Percentiles rank a stretch among this genome's conserved stretches.
phyloP scores from a whole-genome alignment of 2,113 vertebrate genomes.

The Strix uralensis region DNA sequence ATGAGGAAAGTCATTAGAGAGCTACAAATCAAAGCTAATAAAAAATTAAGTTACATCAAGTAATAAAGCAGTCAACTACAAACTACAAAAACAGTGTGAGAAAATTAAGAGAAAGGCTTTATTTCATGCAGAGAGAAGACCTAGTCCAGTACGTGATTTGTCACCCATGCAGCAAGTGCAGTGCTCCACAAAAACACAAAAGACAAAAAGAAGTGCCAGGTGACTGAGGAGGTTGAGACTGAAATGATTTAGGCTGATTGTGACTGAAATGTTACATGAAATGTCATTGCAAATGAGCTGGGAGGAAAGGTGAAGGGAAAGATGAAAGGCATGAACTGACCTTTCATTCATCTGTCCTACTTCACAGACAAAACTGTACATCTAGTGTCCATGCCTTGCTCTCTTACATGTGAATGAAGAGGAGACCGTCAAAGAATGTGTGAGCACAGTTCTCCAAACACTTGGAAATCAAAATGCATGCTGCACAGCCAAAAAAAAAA shows the following conservation, averaged over 20 bases:
- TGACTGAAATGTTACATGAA: neutral
- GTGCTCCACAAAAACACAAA: neutral
- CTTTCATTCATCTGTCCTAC: neutral
- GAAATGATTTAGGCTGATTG: neutral
- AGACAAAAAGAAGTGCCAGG: neutral
- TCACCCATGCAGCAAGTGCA: neutral
- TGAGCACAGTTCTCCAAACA: neutral
- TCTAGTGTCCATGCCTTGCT: neutral
- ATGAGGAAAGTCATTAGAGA: neutral
- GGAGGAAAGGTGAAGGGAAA: neutral
- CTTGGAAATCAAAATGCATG: neutral
- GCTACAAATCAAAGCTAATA: neutral
- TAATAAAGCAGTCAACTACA: neutral
- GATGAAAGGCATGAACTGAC: neutral
- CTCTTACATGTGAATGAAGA: neutral
- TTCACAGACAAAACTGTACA: neutral
- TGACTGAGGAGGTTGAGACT: neutral
- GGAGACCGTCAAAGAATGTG: accelerated
- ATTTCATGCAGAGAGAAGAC: neutral
- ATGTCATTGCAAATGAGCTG: neutral
- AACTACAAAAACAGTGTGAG: neutral
- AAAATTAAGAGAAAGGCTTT: neutral
- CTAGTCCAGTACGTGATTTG: neutral
- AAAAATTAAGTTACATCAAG: neutral
- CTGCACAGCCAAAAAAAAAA: neutral